Conservation (phyloP, 2,888 invertebrate genomes). For the Thymelicus sylvestris region DNA sequence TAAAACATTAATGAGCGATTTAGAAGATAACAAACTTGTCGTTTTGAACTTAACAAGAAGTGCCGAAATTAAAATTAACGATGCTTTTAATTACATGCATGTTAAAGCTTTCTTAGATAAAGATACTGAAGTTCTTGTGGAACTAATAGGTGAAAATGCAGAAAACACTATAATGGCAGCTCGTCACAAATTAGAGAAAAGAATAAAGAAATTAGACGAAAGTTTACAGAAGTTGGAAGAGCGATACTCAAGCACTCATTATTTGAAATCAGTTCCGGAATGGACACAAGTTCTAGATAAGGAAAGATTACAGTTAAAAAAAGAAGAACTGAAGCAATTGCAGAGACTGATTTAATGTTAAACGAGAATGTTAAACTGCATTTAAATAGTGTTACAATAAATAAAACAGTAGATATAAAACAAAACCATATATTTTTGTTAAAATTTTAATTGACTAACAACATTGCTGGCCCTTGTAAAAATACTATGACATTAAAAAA, state of each 20-base stretch:
- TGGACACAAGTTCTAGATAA: constrained; percentile 56
- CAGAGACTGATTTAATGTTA: constrained; percentile 61
- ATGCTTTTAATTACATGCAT: constrained; percentile 50
- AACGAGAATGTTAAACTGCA: not conserved
- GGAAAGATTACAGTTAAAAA: constrained; percentile 59
- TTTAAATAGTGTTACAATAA: constrained; percentile 32
- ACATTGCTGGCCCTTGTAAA: constrained; percentile 50
- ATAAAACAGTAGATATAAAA: constrained; percentile 57
- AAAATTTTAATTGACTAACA: constrained; percentile 62
- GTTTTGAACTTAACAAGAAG: constrained; percentile 62
- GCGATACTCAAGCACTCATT: constrained; percentile 55
- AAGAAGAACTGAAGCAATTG: constrained; percentile 62
- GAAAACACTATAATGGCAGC: constrained; percentile 57
- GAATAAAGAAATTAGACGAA: constrained; percentile 62
- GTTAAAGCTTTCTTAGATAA: constrained; percentile 58
- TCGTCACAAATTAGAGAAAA: constrained; percentile 59
- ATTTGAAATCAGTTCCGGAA: constrained; percentile 55
- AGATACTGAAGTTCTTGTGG: constrained; percentile 62
- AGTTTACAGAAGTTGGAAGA: constrained; percentile 60
- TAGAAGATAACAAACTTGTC: constrained; percentile 61
- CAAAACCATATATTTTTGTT: constrained; percentile 56
- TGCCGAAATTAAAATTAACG: constrained; percentile 51
- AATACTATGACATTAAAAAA: constrained; percentile 1
- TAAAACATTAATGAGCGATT: constrained; percentile 50
- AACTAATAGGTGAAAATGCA: constrained; percentile 59